Conservation (phyloP, 2,113 vertebrate species). For the Myrmecobius fasciatus region DNA sequence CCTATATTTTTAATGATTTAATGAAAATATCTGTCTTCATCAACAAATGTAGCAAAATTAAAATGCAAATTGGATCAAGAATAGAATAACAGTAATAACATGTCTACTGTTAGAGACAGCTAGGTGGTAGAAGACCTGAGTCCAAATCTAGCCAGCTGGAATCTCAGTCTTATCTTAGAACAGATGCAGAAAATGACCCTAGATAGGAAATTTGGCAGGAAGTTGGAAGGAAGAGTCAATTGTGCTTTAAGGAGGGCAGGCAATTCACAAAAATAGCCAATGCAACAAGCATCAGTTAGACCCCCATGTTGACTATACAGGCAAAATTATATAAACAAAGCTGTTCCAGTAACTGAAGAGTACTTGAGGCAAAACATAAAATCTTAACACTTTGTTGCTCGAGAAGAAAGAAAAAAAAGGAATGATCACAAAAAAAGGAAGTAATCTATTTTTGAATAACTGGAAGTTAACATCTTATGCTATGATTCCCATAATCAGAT, state of each 20-base stretch:
- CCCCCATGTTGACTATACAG: background rate
- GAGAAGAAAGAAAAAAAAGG: slow-evolving; percentile 1
- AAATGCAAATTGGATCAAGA: no score
- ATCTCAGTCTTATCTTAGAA: background rate
- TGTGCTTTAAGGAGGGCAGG: background rate
- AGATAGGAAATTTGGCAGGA: background rate
- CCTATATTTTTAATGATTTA: background rate
- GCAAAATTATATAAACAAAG: background rate
- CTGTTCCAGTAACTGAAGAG: background rate
- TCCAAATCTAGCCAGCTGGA: background rate
- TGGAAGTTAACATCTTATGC: background rate
- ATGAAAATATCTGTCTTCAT: no score
- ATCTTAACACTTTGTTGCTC: background rate
- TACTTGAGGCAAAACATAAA: background rate
- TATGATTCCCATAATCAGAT: background rate
- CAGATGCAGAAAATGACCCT: background rate
- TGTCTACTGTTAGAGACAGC: no score
- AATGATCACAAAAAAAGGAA: background rate
- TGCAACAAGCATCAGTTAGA: background rate
- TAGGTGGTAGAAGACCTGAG: no score
- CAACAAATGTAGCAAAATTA: no score
- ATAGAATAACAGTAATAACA: no score
- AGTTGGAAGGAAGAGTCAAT: background rate
- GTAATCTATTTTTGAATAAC: background rate
- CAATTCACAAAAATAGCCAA: background rate